Base-by-base conservation (phyloP, 37 sponge, comb jelly and placozoan species). In the Aphrocallistes beatrix region DNA sequence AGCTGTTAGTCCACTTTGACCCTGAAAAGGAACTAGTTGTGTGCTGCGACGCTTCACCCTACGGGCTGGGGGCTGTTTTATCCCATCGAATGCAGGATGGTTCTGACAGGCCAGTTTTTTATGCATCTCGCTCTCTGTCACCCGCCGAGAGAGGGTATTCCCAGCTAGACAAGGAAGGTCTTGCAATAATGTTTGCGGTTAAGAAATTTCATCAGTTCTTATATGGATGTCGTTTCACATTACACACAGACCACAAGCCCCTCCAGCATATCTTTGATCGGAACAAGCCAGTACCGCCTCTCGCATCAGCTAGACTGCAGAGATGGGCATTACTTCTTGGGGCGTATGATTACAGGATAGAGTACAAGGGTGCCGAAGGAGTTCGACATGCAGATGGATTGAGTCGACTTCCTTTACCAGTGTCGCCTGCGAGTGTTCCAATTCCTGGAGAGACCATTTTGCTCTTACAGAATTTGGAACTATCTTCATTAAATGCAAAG, bases 211-310 rank as follows among this genome's bases (percentile, higher is more conserved):
- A 85, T 37, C 37, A 85, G 30, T 85, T 51, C 13, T 23, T 85
- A 1, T 81, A 0, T 1, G 85, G 51, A 1, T 1, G 86, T 1
- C 13, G 0, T 9, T 85, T 85, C 38, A 60, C 75, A 36, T 25
- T 85, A 1, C 38, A 37, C 30, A 38, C 85, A 19, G 85, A 85
- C 36, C 85, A 85, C 85, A 85, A 85, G 38, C 85, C 85, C 19
- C 38, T 85, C 36, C 81, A 37, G 37, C 19, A 32, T 0, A 85
- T 85, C 0, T 51, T 51, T 25, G 36, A 0, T 30, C 39, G 37
- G 23, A 23, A 0, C 37, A 1, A 8, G 21, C 37, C 60, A 23
- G 34, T 85, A 36, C 85, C 86, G 8, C 23, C 69, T 34, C 51
- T 85, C 39, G 81, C 37, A 23, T 50, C 85, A 28, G 85, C 85